phyloP scores from a whole-genome alignment of 2,797 vertebrate genomes.

The Pelobates cultripes region DNA sequence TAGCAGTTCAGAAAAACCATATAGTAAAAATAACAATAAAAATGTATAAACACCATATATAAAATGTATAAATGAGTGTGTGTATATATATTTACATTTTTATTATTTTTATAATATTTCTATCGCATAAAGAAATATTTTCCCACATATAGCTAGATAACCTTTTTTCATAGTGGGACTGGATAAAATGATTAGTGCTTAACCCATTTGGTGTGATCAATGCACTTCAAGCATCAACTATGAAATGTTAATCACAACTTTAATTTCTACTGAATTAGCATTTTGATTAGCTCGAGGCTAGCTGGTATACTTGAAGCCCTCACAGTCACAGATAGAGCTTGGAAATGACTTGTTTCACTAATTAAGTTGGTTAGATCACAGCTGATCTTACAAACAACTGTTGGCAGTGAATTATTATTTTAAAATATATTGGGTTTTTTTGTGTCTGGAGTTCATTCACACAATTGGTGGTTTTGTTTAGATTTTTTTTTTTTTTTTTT shows the following conservation, averaged over 20 bases:
- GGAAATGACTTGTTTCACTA: constrained; percentile 95
- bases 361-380: constrained; percentile 94
- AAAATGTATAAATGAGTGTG: too few relatives aligned
- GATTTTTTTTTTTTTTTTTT: too few relatives aligned
- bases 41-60: too few relatives aligned
- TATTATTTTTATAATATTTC: too few relatives aligned
- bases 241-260: constrained; percentile 99
- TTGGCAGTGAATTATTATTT: constrained; percentile 71
- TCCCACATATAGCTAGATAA: constrained; percentile 50
- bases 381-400: constrained; percentile 85
- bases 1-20: too few relatives aligned
- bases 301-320: constrained; percentile 89
- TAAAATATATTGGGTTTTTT: constrained; percentile 56
- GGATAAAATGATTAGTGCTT: constrained; percentile 84
- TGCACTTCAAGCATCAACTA: constrained; percentile 93
- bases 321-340: constrained; percentile 88
- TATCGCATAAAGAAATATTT: neutral
- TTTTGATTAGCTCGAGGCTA: constrained; percentile 98
- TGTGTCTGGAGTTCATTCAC: neutral
- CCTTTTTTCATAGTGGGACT: constrained; percentile 77
- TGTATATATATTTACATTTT: too few relatives aligned
- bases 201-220: constrained; percentile 87
- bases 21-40: too few relatives aligned
- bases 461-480: neutral
- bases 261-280: constrained; percentile 98